Conservation (phyloP, 2,113 vertebrate species). For the Tychaedon coryphoeus region DNA sequence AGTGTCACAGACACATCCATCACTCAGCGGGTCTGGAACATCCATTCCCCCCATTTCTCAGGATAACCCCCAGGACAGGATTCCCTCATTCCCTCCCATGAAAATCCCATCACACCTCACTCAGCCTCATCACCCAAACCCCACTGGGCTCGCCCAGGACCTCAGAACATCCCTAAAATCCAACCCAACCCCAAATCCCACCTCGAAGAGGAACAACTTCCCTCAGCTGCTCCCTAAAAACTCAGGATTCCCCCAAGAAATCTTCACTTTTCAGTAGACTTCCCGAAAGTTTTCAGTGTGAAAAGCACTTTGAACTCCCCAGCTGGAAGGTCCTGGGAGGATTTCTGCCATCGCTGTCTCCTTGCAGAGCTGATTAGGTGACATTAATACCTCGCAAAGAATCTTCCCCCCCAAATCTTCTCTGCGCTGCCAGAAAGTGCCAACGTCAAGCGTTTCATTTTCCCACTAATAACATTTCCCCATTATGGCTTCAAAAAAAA, state of each 20-base stretch:
- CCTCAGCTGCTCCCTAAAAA: not conserved
- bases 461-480: not conserved
- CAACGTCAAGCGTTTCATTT: not conserved
- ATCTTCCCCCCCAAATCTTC: not conserved
- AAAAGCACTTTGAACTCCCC: not conserved
- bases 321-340: not conserved
- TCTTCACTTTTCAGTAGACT: not conserved
- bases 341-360: not conserved
- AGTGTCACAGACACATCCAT: accelerated
- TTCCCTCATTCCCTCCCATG: accelerated
- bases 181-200: not conserved
- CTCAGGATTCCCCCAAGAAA: not conserved
- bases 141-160: not conserved
- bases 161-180: not conserved
- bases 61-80: not conserved
- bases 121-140: not conserved
- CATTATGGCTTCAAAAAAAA: not conserved
- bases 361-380: not conserved
- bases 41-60: not conserved
- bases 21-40: not conserved
- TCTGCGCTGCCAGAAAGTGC: not conserved
- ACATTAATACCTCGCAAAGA: not conserved
- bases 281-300: not conserved
- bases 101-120: not conserved
- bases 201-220: not conserved